Percentiles rank a stretch among this genome's conserved stretches.
Conservation (phyloP, 2,888 invertebrate species). For the Pollenia amentaria region DNA sequence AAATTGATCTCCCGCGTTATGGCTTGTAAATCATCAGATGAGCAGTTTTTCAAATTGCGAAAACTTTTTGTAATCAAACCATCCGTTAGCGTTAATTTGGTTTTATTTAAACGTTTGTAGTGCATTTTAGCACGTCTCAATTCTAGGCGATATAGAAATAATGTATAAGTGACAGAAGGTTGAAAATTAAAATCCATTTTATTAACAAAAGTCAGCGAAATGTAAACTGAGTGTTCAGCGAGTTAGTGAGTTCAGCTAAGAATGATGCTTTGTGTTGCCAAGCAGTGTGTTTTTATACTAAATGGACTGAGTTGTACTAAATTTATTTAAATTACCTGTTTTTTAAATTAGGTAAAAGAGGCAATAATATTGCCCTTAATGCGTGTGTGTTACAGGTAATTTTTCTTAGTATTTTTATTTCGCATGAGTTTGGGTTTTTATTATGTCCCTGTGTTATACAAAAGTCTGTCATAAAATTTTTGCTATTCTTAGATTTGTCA, state of each 20-base stretch:
- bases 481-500: not conserved
- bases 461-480: not conserved
- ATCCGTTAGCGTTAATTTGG: slow-evolving; percentile 78
- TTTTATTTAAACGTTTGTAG: slow-evolving; percentile 76
- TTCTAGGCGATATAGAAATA: slow-evolving; percentile 78
- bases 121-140: slow-evolving; percentile 74
- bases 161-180: slow-evolving; percentile 44
- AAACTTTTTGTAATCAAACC: slow-evolving; percentile 76
- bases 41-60: slow-evolving; percentile 70
- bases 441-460: too few relatives aligned
- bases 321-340: not conserved
- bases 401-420: too few relatives aligned
- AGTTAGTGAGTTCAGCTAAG: not conserved
- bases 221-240: not conserved
- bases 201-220: not conserved
- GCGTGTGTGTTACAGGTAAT: too few relatives aligned
- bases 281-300: slow-evolving; percentile 22
- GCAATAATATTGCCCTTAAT: too few relatives aligned
- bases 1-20: slow-evolving; percentile 78
- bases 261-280: slow-evolving; percentile 8
- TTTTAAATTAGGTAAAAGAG: not conserved
- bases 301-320: not conserved
- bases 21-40: slow-evolving; percentile 77
- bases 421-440: too few relatives aligned
- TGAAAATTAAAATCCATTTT: not conserved